Percentiles rank a stretch among this genome's conserved stretches.
These are phyloP conservation scores for Spinus pinus DNA, from an alignment of 2,797 vertebrate genomes.

Conservation along the genomic window DNA sequence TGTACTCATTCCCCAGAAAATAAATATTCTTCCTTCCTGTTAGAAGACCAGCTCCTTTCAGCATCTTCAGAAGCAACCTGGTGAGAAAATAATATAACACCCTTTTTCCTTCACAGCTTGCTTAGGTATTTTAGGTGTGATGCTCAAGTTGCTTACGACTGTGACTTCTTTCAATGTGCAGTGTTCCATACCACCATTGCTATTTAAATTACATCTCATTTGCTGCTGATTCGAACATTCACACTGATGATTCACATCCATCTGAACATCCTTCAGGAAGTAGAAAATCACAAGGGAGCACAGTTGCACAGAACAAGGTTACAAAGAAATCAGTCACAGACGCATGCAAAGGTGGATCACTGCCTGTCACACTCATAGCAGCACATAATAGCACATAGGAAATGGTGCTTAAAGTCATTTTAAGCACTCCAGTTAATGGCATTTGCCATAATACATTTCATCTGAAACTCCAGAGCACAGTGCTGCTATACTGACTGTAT, in stretches of 20 bases:
- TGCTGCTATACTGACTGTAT: neutral
- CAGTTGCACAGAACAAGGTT: neutral
- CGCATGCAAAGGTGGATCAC: neutral
- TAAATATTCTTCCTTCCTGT: neutral
- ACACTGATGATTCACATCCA: neutral
- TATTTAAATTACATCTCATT: constrained; percentile 7
- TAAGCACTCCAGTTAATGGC: neutral
- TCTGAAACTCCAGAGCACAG: neutral
- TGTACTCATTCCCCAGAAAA: neutral
- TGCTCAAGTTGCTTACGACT: neutral
- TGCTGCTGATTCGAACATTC: neutral
- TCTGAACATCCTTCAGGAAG: neutral
- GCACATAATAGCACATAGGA: neutral
- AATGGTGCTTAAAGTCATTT: neutral
- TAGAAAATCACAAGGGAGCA: neutral
- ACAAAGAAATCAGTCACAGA: neutral
- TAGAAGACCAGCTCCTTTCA: constrained; percentile 2
- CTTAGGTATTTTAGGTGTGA: neutral
- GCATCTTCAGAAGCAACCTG: neutral
- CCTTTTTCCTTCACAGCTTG: constrained; percentile 25
- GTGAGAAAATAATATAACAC: constrained; percentile 23
- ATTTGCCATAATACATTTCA: neutral
- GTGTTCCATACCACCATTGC: neutral
- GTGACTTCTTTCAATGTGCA: neutral
- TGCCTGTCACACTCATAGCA: neutral